phyloP scores from a whole-genome alignment of 2,113 vertebrate species.

The Bufo bufo region DNA sequence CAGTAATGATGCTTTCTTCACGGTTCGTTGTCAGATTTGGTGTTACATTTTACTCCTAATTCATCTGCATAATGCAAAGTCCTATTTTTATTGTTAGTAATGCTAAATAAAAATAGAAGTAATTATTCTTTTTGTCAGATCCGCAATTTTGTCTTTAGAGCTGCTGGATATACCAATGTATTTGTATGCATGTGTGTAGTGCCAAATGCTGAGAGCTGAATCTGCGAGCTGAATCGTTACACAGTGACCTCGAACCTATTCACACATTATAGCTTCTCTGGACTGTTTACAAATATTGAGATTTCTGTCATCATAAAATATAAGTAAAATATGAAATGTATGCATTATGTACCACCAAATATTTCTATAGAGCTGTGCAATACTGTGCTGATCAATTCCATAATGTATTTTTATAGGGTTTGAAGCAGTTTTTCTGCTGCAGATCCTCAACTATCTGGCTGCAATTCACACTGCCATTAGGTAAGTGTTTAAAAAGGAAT shows the following conservation, averaged over 20 bases:
- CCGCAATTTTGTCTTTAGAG: neutral
- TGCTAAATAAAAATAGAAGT: slow-evolving; percentile 14
- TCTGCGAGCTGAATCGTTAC: neutral
- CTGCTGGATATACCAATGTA: neutral
- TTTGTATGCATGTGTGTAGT: neutral
- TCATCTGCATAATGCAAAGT: neutral
- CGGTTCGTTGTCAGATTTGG: neutral
- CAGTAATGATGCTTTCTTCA: slow-evolving; percentile 16
- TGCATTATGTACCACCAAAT: neutral
- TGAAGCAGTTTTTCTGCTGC: too few species aligned
- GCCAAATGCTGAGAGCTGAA: neutral
- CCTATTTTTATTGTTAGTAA: slow-evolving; percentile 8
- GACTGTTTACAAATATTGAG: neutral
- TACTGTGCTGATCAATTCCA: neutral
- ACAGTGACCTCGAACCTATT: neutral
- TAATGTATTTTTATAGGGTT: too few species aligned
- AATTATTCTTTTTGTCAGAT: slow-evolving; percentile 21
- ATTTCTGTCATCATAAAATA: neutral
- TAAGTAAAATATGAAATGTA: too few species aligned
- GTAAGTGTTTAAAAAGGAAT: too few species aligned
- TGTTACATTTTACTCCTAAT: slow-evolving; percentile 22
- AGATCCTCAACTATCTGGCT: too few species aligned
- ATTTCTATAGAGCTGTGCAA: neutral
- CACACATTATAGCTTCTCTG: neutral
- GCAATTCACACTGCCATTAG: too few species aligned